Percentiles rank a stretch among this genome's conserved stretches.
phyloP scores from a whole-genome alignment of 2,113 vertebrate genomes.

The Colossoma macropomum region DNA sequence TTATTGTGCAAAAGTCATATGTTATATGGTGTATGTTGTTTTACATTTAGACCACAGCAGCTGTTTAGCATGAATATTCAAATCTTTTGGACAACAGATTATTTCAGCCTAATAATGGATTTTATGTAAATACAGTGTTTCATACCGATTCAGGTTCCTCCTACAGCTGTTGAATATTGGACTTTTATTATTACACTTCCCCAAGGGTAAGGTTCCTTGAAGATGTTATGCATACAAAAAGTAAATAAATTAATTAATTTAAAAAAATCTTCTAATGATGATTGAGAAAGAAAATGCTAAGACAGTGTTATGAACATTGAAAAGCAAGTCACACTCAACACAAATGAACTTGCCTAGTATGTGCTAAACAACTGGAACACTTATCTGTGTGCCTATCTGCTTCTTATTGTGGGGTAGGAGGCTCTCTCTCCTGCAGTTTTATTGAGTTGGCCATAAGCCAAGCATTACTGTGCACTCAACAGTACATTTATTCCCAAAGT shows the following conservation, averaged over 20 bases:
- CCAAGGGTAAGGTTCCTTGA: neutral
- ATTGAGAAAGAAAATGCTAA: no score
- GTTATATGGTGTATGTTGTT: no score
- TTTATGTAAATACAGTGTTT: neutral
- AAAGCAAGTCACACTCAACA: neutral
- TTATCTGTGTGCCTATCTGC: slow-evolving; percentile 12
- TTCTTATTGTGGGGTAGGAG: neutral
- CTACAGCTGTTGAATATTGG: neutral
- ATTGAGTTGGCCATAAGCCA: slow-evolving; percentile 60
- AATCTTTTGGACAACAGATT: no score
- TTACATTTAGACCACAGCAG: no score
- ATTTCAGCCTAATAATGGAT: no score
- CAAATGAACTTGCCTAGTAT: neutral
- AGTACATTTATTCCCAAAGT: slow-evolving; percentile 54
- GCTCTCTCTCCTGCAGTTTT: slow-evolving; percentile 36
- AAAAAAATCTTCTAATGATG: no score
- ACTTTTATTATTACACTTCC: neutral
- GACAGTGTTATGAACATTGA: no score
- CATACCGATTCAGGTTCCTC: neutral
- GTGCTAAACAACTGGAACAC: slow-evolving; percentile 5
- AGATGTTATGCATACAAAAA: neutral
- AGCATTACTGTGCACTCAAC: slow-evolving; percentile 62
- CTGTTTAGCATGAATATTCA: no score
- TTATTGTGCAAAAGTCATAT: no score
- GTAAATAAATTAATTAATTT: neutral